Conservation (phyloP, 2,797 vertebrate genomes). For the Labeo calbasu region DNA sequence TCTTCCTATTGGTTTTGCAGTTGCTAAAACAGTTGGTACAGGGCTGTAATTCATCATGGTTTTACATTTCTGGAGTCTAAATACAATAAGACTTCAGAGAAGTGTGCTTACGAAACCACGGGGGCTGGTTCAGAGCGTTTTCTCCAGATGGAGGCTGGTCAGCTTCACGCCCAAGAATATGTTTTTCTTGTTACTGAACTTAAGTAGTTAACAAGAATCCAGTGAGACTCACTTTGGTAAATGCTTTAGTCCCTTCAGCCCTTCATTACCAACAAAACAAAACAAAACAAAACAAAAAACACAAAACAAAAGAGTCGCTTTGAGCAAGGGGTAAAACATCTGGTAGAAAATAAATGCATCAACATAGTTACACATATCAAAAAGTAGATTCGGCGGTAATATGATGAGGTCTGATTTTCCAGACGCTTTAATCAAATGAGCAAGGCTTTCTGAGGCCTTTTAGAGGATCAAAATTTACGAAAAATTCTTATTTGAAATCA, state of each 20-base stretch:
- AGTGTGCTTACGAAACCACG: conserved; percentile 41
- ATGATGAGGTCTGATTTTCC: not conserved
- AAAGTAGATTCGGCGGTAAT: not conserved
- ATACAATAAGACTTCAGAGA: conserved; percentile 19
- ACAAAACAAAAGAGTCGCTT: not conserved
- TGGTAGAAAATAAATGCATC: not conserved
- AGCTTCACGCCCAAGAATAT: not conserved
- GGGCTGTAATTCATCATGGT: conserved; percentile 4
- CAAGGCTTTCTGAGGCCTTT: not conserved
- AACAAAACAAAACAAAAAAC: not conserved
- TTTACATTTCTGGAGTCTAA: not conserved
- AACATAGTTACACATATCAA: not conserved
- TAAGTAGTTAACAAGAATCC: not conserved
- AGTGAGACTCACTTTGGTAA: conserved; percentile 9
- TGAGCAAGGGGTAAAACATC: not conserved
- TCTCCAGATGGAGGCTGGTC: conserved; percentile 15
- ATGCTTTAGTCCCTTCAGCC: conserved; percentile 7
- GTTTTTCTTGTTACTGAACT: not conserved
- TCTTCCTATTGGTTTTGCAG: not conserved
- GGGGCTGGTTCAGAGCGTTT: conserved; percentile 8
- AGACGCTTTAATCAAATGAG: not conserved
- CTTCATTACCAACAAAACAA: not conserved
- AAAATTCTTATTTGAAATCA: conserved; percentile 12
- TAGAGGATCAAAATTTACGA: conserved; percentile 53
- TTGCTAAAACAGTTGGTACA: not conserved